Conservation (phyloP, 2,797 vertebrate genomes). For the Enteromius thamalakanensis region DNA sequence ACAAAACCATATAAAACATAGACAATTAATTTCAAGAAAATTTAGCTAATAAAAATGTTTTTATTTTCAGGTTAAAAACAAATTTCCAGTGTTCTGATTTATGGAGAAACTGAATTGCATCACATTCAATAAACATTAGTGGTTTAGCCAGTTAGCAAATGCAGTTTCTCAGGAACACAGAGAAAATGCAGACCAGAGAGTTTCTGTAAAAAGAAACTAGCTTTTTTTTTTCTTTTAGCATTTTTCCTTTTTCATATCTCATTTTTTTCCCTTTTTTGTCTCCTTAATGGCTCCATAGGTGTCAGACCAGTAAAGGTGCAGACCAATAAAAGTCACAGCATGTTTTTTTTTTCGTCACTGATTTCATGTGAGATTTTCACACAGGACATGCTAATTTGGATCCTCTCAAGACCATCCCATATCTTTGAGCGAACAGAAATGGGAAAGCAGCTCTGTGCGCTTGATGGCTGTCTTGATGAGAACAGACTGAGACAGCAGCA, state of each 20-base stretch:
- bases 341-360: not conserved
- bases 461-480: constrained; percentile 56
- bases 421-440: constrained; percentile 43
- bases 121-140: not conserved
- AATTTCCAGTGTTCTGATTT: not conserved
- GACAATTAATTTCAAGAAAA: not conserved
- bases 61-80: too few relatives aligned
- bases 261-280: not conserved
- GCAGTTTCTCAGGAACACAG: not conserved
- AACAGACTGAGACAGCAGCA: constrained; percentile 30
- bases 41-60: not conserved
- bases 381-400: not conserved
- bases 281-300: not conserved
- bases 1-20: not conserved
- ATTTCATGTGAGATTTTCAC: not conserved
- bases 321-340: not conserved
- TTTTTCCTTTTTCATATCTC: not conserved
- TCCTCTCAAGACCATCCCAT: not conserved
- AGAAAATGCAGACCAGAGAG: rapidly evolving
- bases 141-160: not conserved
- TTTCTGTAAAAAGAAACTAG: not conserved
- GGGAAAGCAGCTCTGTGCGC: constrained; percentile 41
- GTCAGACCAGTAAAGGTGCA: too few relatives aligned
- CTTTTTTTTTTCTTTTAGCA: not conserved
- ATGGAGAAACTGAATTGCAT: not conserved